Percentiles rank a stretch among this genome's conserved stretches.
Evolutionary conservation across 2,888 invertebrate species (phyloP).

Genomic region (Xestia sexstrigata): DNA sequence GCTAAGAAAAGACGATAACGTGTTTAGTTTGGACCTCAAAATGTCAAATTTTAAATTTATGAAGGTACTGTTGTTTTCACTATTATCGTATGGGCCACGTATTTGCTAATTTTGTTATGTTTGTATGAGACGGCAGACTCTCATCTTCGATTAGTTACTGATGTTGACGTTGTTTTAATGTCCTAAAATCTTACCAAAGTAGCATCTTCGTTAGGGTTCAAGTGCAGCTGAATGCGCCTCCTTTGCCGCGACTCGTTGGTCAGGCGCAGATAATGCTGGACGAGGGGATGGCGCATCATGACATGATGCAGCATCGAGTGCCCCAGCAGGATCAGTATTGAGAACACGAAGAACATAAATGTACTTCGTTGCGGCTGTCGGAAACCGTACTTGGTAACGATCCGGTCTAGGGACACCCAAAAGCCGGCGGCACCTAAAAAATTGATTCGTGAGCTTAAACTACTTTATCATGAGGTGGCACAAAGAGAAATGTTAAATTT

Average conservation of each 20-base stretch:
- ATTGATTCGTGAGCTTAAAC: slow-evolving; percentile 23
- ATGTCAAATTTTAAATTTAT: not conserved
- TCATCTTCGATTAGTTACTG: not conserved
- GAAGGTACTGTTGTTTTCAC: not conserved
- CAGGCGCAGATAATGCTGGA: slow-evolving; percentile 94
- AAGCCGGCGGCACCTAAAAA: slow-evolving; percentile 95
- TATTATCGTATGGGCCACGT: not conserved
- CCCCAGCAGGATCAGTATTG: slow-evolving; percentile 93
- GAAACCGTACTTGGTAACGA: slow-evolving; percentile 95
- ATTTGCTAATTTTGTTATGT: not conserved
- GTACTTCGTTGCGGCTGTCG: slow-evolving; percentile 95
- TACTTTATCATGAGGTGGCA: not conserved
- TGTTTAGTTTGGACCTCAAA: not conserved
- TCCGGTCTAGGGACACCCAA: slow-evolving; percentile 96
- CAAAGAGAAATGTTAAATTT: not conserved
- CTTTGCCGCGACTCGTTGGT: slow-evolving; percentile 94
- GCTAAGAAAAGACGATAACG: not conserved
- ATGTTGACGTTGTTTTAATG: not conserved
- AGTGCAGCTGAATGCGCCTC: slow-evolving; percentile 94
- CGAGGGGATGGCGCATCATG: slow-evolving; percentile 95
- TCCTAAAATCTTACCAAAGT: slow-evolving; percentile 91
- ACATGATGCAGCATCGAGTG: slow-evolving; percentile 95
- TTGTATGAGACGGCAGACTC: not conserved
- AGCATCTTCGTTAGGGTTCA: slow-evolving; percentile 96
- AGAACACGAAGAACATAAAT: slow-evolving; percentile 96